A percentile compares a stretch with the other conserved stretches of the same genome.
These are phyloP conservation scores for Lordiphosa clarofinis DNA, from an alignment of 1,140 invertebrate species.

Conservation along the genomic window DNA sequence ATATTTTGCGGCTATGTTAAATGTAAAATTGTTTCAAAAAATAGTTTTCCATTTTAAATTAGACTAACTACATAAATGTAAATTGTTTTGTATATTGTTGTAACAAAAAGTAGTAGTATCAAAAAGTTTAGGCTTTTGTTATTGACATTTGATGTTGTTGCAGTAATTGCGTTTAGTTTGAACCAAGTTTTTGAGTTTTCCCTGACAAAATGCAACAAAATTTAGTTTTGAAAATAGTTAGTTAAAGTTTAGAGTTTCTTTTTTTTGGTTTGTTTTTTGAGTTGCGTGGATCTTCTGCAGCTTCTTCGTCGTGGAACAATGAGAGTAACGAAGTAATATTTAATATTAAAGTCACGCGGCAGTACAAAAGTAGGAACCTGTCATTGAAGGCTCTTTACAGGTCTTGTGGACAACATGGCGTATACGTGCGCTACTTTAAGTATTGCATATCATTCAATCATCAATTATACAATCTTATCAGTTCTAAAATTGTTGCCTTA, in stretches of 20 bases:
- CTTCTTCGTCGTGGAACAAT: slow-evolving; percentile 62
- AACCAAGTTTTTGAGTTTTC: slow-evolving; percentile 44
- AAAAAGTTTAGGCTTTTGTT: slow-evolving; percentile 58
- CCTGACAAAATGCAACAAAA: slow-evolving; percentile 71
- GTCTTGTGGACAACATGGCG: slow-evolving; percentile 49
- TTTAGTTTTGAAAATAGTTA: slow-evolving; percentile 44
- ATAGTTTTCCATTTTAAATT: slow-evolving; percentile 48
- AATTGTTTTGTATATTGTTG: slow-evolving; percentile 63
- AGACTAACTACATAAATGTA: slow-evolving; percentile 67
- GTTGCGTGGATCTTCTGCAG: slow-evolving; percentile 39
- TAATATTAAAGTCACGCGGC: slow-evolving; percentile 33
- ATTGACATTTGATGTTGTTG: slow-evolving; percentile 53
- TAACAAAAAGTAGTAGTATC: slow-evolving; percentile 76
- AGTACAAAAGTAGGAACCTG: slow-evolving; percentile 34
- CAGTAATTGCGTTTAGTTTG: slow-evolving; percentile 55
- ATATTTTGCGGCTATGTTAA: not conserved
- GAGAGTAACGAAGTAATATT: slow-evolving; percentile 35
- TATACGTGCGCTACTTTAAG: slow-evolving; percentile 63
- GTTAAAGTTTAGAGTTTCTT: slow-evolving; percentile 37
- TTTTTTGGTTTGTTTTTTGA: slow-evolving; percentile 30
- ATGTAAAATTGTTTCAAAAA: slow-evolving; percentile 67
- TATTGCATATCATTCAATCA: slow-evolving; percentile 48
- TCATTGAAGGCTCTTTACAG: slow-evolving; percentile 48
- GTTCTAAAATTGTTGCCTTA: slow-evolving; percentile 77
- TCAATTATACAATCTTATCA: slow-evolving; percentile 45